A percentile compares a stretch with the other conserved stretches of the same genome.
Conservation (phyloP, 2,888 invertebrate genomes). For the Apomyelois bistriatella region DNA sequence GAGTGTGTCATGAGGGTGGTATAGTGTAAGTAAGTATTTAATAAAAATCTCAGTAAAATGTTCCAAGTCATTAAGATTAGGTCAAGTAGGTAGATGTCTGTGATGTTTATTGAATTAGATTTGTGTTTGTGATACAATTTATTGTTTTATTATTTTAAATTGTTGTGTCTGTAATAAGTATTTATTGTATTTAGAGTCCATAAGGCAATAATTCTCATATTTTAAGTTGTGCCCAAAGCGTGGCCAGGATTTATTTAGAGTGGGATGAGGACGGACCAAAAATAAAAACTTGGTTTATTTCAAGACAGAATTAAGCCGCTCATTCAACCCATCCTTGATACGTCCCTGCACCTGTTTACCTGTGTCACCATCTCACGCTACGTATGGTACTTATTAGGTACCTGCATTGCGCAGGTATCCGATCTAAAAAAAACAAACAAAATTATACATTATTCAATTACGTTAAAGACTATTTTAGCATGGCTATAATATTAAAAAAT, state of each 20-base stretch:
- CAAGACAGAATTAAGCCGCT: not conserved
- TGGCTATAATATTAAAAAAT: no score
- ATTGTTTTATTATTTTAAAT: conserved; percentile 26
- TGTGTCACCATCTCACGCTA: no score
- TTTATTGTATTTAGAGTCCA: conserved; percentile 26
- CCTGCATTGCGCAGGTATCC: no score
- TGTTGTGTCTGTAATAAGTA: conserved; percentile 24
- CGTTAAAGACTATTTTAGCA: no score
- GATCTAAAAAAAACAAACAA: not conserved
- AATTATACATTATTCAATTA: not conserved
- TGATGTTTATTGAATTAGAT: conserved; percentile 63
- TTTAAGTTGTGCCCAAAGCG: conserved; percentile 8
- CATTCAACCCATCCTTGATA: not conserved
- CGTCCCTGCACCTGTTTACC: not conserved
- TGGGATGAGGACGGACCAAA: not conserved
- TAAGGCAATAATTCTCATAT: conserved; percentile 24
- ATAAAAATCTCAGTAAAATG: conserved; percentile 56
- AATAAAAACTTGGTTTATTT: not conserved
- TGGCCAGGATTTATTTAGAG: not conserved
- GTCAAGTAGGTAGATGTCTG: conserved; percentile 70
- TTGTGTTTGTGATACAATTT: conserved; percentile 43
- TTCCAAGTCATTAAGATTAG: conserved; percentile 56
- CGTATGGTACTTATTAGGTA: no score
- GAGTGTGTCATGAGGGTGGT: conserved; percentile 41
- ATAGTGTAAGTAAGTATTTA: conserved; percentile 36